Percentiles rank a stretch among this genome's conserved stretches.
phyloP scores from a whole-genome alignment of 2,797 vertebrate species.

The Hippoglossus hippoglossus region DNA sequence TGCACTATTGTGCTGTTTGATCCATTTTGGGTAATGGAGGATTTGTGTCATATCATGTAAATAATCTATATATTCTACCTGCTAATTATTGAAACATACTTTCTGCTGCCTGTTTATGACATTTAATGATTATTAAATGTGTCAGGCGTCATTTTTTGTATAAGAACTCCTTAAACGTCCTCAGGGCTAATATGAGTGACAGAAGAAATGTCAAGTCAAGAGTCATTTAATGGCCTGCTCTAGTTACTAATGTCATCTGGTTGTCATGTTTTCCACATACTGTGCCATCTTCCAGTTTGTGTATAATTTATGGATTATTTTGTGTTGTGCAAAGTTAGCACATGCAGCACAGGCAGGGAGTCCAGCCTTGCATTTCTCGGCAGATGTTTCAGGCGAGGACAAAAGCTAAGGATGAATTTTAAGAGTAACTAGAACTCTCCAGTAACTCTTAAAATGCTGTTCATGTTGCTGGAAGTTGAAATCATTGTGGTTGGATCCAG shows the following conservation, averaged over 20 bases:
- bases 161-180: no score
- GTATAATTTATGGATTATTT: constrained; percentile 16
- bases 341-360: neutral
- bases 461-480: neutral
- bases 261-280: constrained; percentile 10
- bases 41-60: no score
- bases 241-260: neutral
- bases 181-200: neutral
- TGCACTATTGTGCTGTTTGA: neutral
- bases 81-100: neutral
- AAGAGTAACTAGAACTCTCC: no score
- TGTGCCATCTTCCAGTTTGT: neutral
- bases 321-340: constrained; percentile 2
- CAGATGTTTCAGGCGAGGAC: constrained; percentile 5
- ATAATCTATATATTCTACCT: no score
- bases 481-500: constrained; percentile 8
- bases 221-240: neutral
- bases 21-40: no score
- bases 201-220: neutral
- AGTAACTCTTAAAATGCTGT: neutral
- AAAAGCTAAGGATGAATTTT: constrained; percentile 8
- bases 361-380: constrained; percentile 9
- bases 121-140: neutral
- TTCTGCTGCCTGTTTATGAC: neutral
- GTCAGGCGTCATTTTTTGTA: neutral